Conservation (phyloP, 2,888 invertebrate genomes). For the Adineta ricciae region DNA sequence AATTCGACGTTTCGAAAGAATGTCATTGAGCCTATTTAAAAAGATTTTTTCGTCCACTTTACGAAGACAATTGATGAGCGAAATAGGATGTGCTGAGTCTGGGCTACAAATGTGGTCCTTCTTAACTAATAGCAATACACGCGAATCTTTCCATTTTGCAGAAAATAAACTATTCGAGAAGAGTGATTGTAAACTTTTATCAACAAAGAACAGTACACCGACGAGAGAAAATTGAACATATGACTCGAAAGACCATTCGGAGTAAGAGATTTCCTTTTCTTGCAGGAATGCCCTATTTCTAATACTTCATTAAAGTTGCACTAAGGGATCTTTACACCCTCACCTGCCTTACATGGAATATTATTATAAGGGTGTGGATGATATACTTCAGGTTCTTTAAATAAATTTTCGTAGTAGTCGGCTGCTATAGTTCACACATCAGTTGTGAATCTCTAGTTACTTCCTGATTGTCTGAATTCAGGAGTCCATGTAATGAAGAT, state of each 20-base stretch:
- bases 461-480: not conserved
- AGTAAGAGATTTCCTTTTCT: not conserved
- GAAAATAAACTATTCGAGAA: not conserved
- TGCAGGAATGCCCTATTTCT: not conserved
- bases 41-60: not conserved
- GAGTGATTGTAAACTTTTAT: not conserved
- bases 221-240: not conserved
- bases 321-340: not conserved
- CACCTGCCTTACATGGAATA: not conserved
- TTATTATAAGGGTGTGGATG: not conserved
- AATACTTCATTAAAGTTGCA: not conserved
- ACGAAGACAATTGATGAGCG: not conserved
- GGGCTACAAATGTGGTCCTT: not conserved
- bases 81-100: not conserved
- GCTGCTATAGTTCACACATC: no score
- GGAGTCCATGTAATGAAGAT: not conserved
- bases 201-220: not conserved
- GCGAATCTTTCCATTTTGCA: not conserved
- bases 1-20: not conserved
- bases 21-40: not conserved
- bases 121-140: not conserved
- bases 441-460: not conserved
- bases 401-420: not conserved
- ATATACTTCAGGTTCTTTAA: not conserved
- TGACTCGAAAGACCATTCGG: not conserved